Evolutionary conservation across 2,888 invertebrate genomes (phyloP), one percentile per base, ranked within the genome.

Genomic region (Hypercompe scribonia): DNA sequence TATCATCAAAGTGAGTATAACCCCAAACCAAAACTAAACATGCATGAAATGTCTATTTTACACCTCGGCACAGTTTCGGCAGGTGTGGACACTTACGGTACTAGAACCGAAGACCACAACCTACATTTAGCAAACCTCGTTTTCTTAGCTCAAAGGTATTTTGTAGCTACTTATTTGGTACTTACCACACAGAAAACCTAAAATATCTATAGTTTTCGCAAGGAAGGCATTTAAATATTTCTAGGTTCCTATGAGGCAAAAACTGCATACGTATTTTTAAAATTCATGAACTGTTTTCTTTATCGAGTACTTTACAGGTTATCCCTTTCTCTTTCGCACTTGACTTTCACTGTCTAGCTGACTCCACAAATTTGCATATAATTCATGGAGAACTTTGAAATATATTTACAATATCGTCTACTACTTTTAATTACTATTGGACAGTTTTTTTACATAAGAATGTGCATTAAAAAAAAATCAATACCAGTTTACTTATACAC

Each of bases 71-170:
- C 58, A 58, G 73, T 58, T 65, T 65, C 24, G 36, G n/a, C 64
- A 65, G 64, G 64, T 65, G 64, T 65, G 64, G 64, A 36, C 34
- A 34, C 64, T 64, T 71, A 83, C 73, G 46, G 54, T 65, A 31
- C 65, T 65, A 83, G 83, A 85, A 83, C 84, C 81, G 74, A 81
- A 87, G 86, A 93, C 93, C 91, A 90, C 93, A 92, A 91, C 90
- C 92, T 90, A 91, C 91, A 92, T 92, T 90, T 88, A 74, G 36
- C 72, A 54, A 80, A 68, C 68, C 80, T 82, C 83, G 5, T 28
- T 61, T 61, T 61, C 58, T 4, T 31, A 13, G 31, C 28, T 18
- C 15, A 61, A 31, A 61, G 31, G 18, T 58, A 28, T 11, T 31
- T 15, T 31, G 58, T 61, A 54, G 18, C 18, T 46, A 18, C 5